Evolutionary conservation across 2,888 invertebrate species (phyloP), one percentile per base, ranked within the genome.

Genomic region (Oscheius sp.): DNA sequence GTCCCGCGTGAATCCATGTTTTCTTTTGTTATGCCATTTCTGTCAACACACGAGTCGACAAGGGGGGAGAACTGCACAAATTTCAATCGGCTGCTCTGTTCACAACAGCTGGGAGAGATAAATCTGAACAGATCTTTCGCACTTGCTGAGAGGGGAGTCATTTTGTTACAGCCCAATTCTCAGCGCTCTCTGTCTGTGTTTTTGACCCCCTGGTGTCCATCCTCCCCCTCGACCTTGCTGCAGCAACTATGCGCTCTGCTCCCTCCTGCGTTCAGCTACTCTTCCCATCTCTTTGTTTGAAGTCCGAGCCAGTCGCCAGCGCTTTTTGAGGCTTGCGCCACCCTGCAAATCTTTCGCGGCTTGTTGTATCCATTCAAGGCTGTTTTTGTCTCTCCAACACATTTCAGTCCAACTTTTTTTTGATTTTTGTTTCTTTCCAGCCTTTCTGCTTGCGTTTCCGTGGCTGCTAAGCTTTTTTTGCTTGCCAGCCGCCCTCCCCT

Each of bases 111-210:
- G 55, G 55, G 8, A 20, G 34, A 33, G 37, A 55, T 55, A 55
- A 34, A 55, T 55, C 20, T 55, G 34, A 55, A 53, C 53, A 53
- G 53, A 53, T 53, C 53, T 53, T 53, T 53, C 29, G 20, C 55
- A 55, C 55, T 55, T 55, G 55, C 55, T 55, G 27, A 27, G 25
- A n/a, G 52, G 15, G n/a, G 42, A 48, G 55, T 20, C 34, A 37
- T 55, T 55, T 55, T 55, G 55, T 55, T 55, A 55, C 55, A 55
- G 55, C 55, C 55, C n/a, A n/a, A 34, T 55, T 55, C 55, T 55
- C 55, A 23, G 48, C 12, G 15, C 15, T 55, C 55, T 15, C 55
- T 55, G 48, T 48, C 48, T 34, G 20, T 34, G 34, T 25, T 17
- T 20, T 55, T 48, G n/a, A n/a, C n/a, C n/a, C n/a, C n/a, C n/a